Evolutionary conservation across 2,888 invertebrate genomes (phyloP).

Genomic region (Torymus auratus): DNA sequence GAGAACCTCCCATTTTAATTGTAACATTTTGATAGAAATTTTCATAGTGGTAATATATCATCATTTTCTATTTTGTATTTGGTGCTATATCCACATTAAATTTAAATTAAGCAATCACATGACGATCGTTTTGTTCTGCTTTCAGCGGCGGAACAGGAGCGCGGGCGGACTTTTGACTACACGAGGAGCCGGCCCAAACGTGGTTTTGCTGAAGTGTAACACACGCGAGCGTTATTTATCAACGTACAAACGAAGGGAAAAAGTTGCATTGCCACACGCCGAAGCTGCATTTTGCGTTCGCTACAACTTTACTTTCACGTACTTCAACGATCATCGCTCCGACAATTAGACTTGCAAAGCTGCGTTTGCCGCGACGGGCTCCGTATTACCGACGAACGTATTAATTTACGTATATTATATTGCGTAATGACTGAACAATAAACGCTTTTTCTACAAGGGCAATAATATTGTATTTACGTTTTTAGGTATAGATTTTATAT

Average conservation of each 20-base stretch:
- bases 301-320: constrained; percentile 34
- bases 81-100: too few species aligned
- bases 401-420: background rate
- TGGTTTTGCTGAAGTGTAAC: constrained; percentile 78
- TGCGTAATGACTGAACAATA: constrained; percentile 45
- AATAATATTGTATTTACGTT: constrained; percentile 26
- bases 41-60: too few species aligned
- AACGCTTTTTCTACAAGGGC: constrained; percentile 30
- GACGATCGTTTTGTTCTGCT: too few species aligned
- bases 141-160: constrained; percentile 66
- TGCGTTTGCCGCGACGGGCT: constrained; percentile 68
- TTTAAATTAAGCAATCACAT: too few species aligned
- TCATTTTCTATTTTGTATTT: too few species aligned
- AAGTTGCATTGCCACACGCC: constrained; percentile 1
- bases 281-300: constrained; percentile 38
- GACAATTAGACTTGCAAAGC: constrained; percentile 61
- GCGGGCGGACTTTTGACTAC: constrained; percentile 79
- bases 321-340: constrained; percentile 23
- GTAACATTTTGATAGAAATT: too few species aligned
- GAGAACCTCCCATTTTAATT: too few species aligned
- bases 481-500: constrained; percentile 11
- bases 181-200: constrained; percentile 78
- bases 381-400: constrained; percentile 54
- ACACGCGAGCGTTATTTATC: too few species aligned
- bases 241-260: too few species aligned